Conservation (phyloP, 2,888 invertebrate species). For the Microctonus hyperodae region DNA sequence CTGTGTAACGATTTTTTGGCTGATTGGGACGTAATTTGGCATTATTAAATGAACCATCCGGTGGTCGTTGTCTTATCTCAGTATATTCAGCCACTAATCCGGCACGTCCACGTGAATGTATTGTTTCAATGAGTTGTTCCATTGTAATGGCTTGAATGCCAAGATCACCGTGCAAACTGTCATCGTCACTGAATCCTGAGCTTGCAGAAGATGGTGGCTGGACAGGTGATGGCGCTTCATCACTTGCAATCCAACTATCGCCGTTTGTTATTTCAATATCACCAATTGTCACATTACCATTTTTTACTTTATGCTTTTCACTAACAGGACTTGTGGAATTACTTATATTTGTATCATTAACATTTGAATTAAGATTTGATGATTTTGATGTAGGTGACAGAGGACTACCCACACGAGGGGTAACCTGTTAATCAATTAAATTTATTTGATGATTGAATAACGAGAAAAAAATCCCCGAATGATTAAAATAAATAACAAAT, state of each 20-base stretch:
- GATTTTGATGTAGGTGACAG: slow-evolving; percentile 55
- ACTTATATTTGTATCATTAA: slow-evolving; percentile 48
- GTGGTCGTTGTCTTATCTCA: slow-evolving; percentile 83
- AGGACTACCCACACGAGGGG: slow-evolving; percentile 58
- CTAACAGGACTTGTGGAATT: slow-evolving; percentile 61
- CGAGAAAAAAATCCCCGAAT: too few species aligned
- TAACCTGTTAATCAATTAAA: slow-evolving; percentile 48
- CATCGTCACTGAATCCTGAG: slow-evolving; percentile 90
- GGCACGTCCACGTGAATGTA: slow-evolving; percentile 77
- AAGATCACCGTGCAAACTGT: slow-evolving; percentile 76
- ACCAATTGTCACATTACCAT: slow-evolving; percentile 58
- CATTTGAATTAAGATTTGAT: slow-evolving; percentile 34
- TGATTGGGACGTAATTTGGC: slow-evolving; percentile 83
- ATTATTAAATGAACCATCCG: slow-evolving; percentile 86
- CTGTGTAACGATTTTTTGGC: slow-evolving; percentile 90
- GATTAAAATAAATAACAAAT: too few species aligned
- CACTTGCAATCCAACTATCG: slow-evolving; percentile 63
- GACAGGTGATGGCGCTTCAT: slow-evolving; percentile 65
- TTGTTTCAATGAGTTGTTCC: slow-evolving; percentile 78
- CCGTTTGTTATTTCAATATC: slow-evolving; percentile 64
- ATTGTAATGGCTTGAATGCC: slow-evolving; percentile 73
- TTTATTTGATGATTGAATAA: not conserved
- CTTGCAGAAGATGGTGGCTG: slow-evolving; percentile 77
- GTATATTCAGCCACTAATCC: slow-evolving; percentile 89
- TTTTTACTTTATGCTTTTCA: slow-evolving; percentile 54